A percentile compares a stretch with the other conserved stretches of the same genome.
Evolutionary conservation across 2,797 vertebrate species (phyloP).

Genomic region (Peromyscus attwateri): DNA sequence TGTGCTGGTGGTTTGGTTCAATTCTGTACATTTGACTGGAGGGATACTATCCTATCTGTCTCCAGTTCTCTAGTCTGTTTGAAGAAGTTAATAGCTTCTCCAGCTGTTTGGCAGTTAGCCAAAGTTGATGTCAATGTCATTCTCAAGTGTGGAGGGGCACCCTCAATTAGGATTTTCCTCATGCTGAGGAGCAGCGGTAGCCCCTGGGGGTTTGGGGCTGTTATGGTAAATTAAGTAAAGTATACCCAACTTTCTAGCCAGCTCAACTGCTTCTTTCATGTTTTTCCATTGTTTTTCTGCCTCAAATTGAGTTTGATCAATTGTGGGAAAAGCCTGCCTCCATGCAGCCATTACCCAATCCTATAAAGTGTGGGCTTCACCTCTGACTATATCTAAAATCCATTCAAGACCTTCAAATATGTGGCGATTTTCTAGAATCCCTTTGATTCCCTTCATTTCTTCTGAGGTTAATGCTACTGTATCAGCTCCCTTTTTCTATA

Average conservation of each 20-base stretch:
- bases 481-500: too few relatives aligned
- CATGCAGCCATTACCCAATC: neutral
- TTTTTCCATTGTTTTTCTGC: neutral
- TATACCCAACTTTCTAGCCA: neutral
- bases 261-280: neutral
- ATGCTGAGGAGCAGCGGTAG: too few relatives aligned
- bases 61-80: neutral
- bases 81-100: neutral
- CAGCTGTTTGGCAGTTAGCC: neutral
- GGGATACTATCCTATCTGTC: neutral
- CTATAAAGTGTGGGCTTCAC: neutral
- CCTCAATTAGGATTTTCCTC: too few relatives aligned
- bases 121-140: neutral
- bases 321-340: neutral
- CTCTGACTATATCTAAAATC: neutral
- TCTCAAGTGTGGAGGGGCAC: neutral
- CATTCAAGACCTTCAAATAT: neutral
- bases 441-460: too few relatives aligned
- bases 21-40: neutral
- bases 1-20: neutral
- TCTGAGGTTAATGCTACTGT: too few relatives aligned
- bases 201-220: neutral
- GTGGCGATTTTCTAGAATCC: neutral
- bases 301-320: neutral
- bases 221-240: neutral